A percentile compares a stretch with the other conserved stretches of the same genome.
Evolutionary conservation across 2,888 invertebrate species (phyloP).

Genomic region (Eucera pruinosa): DNA sequence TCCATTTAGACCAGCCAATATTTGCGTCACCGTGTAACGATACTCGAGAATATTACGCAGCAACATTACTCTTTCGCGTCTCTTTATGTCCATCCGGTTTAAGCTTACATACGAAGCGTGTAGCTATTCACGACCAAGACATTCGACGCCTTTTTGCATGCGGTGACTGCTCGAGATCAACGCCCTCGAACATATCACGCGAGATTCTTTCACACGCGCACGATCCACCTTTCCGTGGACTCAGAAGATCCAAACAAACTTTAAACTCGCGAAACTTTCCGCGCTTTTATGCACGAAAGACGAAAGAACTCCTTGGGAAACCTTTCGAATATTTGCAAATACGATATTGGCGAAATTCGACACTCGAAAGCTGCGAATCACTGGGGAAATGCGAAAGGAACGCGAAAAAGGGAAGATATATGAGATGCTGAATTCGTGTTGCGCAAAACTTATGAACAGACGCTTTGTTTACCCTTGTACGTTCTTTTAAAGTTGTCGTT

Average conservation of each 20-base stretch:
- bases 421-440: too few species aligned
- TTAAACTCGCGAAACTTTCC: too few species aligned
- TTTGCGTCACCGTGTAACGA: conserved; percentile 30
- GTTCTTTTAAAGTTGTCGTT: background rate
- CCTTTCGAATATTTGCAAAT: background rate
- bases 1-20: conserved; percentile 39
- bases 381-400: background rate
- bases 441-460: background rate
- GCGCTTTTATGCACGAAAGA: too few species aligned
- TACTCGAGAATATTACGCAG: conserved; percentile 15
- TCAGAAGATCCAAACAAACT: background rate
- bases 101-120: conserved; percentile 30
- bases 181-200: conserved; percentile 36
- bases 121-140: conserved; percentile 24
- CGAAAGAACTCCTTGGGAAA: too few species aligned
- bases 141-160: conserved; percentile 41
- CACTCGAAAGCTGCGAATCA: background rate
- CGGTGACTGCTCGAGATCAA: conserved; percentile 52
- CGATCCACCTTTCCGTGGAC: background rate
- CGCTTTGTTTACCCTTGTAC: too few species aligned
- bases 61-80: conserved; percentile 10
- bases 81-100: conserved; percentile 12
- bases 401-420: background rate
- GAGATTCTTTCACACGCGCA: conserved; percentile 29
- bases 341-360: too few species aligned